A percentile compares a stretch with the other conserved stretches of the same genome.
Conservation (phyloP, 1,140 invertebrate species). For the Holcopasites calliopsidis region DNA sequence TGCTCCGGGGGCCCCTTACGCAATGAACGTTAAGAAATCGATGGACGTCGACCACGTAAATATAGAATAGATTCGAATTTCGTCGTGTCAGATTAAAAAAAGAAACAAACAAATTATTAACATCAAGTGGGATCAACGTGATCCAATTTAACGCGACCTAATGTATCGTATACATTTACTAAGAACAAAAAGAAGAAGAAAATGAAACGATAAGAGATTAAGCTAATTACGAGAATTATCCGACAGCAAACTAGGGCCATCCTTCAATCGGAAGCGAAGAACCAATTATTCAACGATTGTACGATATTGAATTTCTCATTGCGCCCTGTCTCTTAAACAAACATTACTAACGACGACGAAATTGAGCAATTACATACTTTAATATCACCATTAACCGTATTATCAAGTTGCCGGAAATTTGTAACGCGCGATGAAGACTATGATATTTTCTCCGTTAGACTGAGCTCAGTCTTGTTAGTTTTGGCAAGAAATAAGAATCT, state of each 20-base stretch:
- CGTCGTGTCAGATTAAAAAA: background rate
- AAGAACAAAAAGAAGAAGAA: background rate
- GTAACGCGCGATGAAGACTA: background rate
- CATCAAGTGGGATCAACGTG: background rate
- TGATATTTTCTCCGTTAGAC: slow-evolving; percentile 33
- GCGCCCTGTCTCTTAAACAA: too few relatives aligned
- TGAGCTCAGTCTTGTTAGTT: slow-evolving; percentile 51
- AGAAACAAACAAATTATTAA: background rate
- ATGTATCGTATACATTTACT: background rate
- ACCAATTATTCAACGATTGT: background rate
- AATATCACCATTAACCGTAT: slow-evolving; percentile 9
- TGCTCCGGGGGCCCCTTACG: background rate
- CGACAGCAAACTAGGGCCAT: background rate
- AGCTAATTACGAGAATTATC: background rate
- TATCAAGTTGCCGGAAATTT: background rate
- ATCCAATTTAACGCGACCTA: background rate
- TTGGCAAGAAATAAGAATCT: slow-evolving; percentile 51
- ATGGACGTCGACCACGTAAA: background rate
- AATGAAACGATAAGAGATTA: background rate
- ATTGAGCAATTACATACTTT: slow-evolving; percentile 16
- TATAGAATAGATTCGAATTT: slow-evolving; percentile 9
- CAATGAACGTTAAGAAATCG: background rate
- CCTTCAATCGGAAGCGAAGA: background rate
- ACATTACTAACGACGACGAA: slow-evolving; percentile 15
- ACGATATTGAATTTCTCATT: background rate